A percentile compares a stretch with the other conserved stretches of the same genome.
Evolutionary conservation across 2,113 vertebrate species (phyloP).

Genomic region (Patagioenas fasciata): DNA sequence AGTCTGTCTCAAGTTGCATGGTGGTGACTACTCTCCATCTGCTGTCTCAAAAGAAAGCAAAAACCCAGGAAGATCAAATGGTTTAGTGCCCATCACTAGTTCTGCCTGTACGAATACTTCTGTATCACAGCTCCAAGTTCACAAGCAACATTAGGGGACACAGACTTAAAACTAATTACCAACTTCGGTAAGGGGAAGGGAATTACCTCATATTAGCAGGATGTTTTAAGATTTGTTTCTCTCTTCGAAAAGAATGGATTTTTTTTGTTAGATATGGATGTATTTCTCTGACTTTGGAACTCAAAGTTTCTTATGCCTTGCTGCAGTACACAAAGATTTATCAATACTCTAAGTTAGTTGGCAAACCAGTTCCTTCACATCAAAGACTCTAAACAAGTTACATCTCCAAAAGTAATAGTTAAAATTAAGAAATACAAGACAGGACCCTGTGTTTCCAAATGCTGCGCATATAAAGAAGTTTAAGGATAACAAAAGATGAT

Average conservation of each 20-base stretch:
- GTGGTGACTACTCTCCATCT: not conserved
- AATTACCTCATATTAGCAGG: not conserved
- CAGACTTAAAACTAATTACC: not conserved
- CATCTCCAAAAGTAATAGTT: not conserved
- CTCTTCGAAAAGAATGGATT: not conserved
- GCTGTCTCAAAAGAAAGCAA: constrained; percentile 15
- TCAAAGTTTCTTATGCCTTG: not conserved
- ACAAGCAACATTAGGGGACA: not conserved
- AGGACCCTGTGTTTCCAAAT: not conserved
- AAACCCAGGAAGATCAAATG: not conserved
- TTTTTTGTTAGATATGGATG: not conserved
- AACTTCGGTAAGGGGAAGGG: not conserved
- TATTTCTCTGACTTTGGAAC: not conserved
- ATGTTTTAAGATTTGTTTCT: not conserved
- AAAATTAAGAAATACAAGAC: not conserved
- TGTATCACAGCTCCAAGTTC: not conserved
- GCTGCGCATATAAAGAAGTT: not conserved
- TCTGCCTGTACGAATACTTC: not conserved
- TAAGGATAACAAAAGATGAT: not conserved
- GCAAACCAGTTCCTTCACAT: not conserved
- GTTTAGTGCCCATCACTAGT: not conserved
- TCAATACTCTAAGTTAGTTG: not conserved
- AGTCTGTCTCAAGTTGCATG: not conserved
- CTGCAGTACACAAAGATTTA: not conserved
- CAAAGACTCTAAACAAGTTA: not conserved